Evolutionary conservation across 2,888 invertebrate genomes (phyloP).

Genomic region (Gymnosoma rotundatum): DNA sequence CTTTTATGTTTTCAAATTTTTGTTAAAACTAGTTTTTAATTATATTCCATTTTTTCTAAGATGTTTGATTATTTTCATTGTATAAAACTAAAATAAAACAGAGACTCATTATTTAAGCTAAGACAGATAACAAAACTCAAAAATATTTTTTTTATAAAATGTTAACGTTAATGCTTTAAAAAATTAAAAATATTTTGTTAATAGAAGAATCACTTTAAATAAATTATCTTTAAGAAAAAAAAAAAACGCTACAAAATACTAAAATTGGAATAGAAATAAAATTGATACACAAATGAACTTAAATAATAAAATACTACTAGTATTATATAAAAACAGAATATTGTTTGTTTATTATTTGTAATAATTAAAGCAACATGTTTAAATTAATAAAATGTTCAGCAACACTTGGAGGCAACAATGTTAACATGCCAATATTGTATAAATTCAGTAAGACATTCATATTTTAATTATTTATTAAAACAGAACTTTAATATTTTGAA

Average conservation of each 20-base stretch:
- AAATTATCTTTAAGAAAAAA: slow-evolving; percentile 28
- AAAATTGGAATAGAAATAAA: slow-evolving; percentile 33
- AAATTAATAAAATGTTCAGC: no score
- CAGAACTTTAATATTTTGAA: no score
- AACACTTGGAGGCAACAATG: no score
- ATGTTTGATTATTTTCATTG: slow-evolving; percentile 43
- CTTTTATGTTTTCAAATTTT: not conserved
- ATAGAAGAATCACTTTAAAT: slow-evolving; percentile 43
- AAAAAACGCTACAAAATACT: slow-evolving; percentile 12
- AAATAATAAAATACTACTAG: no score
- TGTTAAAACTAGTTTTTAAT: slow-evolving; percentile 56
- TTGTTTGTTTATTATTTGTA: no score
- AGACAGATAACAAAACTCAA: slow-evolving; percentile 46
- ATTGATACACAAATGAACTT: no score
- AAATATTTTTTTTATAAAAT: slow-evolving; percentile 5
- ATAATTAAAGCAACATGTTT: no score
- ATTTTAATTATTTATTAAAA: no score
- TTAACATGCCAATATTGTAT: no score
- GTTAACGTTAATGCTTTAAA: slow-evolving; percentile 7
- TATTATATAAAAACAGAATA: no score
- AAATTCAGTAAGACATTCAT: no score
- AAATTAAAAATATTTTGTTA: slow-evolving; percentile 33
- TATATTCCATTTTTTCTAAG: slow-evolving; percentile 14
- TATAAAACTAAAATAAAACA: slow-evolving; percentile 43
- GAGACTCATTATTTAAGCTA: slow-evolving; percentile 62